Evolutionary conservation across 2,797 vertebrate species (phyloP).

Genomic region (Kryptolebias ocellatus): DNA sequence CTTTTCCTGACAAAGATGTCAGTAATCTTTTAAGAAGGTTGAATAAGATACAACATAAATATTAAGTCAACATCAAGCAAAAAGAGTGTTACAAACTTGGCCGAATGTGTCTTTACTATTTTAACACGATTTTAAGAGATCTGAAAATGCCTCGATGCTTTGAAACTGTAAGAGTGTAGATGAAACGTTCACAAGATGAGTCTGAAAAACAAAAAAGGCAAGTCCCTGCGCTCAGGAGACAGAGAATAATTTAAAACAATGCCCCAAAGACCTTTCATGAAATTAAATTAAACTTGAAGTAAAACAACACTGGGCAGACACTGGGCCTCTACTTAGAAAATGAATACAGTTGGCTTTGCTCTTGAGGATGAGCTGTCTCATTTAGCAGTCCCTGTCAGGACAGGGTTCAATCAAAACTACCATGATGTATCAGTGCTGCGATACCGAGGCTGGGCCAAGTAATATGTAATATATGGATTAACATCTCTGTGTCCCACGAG

Average conservation of each 20-base stretch:
- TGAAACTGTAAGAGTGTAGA: no score
- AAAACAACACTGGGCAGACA: conserved; percentile 21
- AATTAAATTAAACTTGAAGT: conserved; percentile 47
- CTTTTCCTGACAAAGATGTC: no score
- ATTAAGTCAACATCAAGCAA: no score
- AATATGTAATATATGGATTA: conserved; percentile 75
- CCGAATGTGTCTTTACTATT: no score
- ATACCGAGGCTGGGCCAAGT: conserved; percentile 37
- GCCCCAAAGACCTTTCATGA: conserved; percentile 20
- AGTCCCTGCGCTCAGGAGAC: conserved; percentile 17
- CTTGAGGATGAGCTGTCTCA: conserved; percentile 61
- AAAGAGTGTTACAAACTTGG: no score
- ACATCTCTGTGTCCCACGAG: conserved; percentile 63
- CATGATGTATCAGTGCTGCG: conserved; percentile 66
- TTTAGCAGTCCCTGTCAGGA: conserved; percentile 61
- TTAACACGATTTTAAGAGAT: no score
- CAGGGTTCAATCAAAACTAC: conserved; percentile 61
- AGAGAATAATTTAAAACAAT: conserved; percentile 22
- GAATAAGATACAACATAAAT: no score
- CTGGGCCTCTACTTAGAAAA: conserved; percentile 36
- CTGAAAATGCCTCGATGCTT: no score
- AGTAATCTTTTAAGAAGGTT: no score
- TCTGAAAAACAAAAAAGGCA: not conserved
- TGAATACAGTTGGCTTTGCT: conserved; percentile 46
- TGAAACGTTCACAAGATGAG: no score